Conservation (phyloP, 2,888 invertebrate species). For the Thecocarcelia acutangulata region DNA sequence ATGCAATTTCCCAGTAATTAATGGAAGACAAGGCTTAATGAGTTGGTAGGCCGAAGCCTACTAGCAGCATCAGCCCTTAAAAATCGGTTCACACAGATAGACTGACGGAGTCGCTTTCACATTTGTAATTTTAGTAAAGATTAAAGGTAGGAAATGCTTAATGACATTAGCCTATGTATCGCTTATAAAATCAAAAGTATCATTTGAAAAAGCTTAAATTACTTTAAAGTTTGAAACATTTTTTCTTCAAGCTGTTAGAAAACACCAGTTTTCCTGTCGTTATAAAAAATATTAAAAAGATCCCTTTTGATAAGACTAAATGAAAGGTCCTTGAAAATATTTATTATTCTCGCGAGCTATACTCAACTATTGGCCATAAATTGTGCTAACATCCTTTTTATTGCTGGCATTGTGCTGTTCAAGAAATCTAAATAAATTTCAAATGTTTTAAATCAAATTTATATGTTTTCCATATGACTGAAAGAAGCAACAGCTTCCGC, state of each 20-base stretch:
- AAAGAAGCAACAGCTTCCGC: conserved; percentile 63
- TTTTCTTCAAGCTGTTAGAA: neutral
- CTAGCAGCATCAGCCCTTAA: no score
- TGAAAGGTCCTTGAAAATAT: conserved; percentile 14
- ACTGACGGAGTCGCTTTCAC: no score
- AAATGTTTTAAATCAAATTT: conserved; percentile 54
- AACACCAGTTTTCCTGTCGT: neutral
- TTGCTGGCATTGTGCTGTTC: conserved; percentile 10
- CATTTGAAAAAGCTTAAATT: neutral
- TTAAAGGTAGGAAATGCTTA: no score
- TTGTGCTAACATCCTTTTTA: conserved; percentile 4
- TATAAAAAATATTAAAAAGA: neutral
- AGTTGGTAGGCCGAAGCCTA: no score
- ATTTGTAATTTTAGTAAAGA: no score
- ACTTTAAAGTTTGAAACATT: neutral
- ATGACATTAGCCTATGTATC: no score
- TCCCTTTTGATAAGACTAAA: neutral
- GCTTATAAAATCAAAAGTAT: no score
- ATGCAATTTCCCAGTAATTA: no score
- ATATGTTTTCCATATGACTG: conserved; percentile 45
- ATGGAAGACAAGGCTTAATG: no score
- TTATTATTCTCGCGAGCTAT: neutral
- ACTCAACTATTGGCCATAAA: neutral
- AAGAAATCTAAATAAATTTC: conserved; percentile 49
- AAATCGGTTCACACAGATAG: no score